phyloP scores from a whole-genome alignment of 2,797 vertebrate species.

The Rousettus madagascariensis region DNA sequence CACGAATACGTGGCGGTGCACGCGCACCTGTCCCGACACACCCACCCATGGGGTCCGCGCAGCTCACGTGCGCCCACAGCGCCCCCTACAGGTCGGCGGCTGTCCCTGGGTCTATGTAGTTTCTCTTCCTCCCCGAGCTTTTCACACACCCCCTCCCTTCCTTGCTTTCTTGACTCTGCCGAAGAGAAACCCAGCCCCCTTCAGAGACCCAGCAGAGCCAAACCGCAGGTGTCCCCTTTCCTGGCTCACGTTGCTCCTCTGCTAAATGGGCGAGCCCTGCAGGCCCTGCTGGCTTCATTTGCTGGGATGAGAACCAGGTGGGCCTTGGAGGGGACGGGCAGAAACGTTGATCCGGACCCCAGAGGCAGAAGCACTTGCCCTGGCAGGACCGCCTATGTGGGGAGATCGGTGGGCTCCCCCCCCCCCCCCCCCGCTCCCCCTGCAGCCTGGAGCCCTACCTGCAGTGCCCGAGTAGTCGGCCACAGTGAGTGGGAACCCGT shows the following conservation, averaged over 20 bases:
- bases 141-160: background rate
- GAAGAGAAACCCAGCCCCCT: background rate
- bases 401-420: background rate
- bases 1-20: rapidly evolving
- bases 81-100: rapidly evolving
- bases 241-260: background rate
- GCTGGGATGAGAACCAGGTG: background rate
- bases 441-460: constrained; percentile 81
- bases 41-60: background rate
- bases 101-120: background rate
- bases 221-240: background rate
- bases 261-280: background rate
- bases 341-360: background rate
- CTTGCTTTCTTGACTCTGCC: background rate
- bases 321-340: background rate
- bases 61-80: background rate
- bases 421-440: background rate
- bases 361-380: no score
- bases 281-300: background rate
- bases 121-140: background rate
- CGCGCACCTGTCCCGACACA: background rate
- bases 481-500: constrained; percentile 94
- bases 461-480: constrained; percentile 95
- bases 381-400: background rate
- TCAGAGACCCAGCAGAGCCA: background rate